Evolutionary conservation across 2,113 vertebrate species (phyloP), one percentile per base, ranked within the genome.

Genomic region (Emydocephalus ijimae): DNA sequence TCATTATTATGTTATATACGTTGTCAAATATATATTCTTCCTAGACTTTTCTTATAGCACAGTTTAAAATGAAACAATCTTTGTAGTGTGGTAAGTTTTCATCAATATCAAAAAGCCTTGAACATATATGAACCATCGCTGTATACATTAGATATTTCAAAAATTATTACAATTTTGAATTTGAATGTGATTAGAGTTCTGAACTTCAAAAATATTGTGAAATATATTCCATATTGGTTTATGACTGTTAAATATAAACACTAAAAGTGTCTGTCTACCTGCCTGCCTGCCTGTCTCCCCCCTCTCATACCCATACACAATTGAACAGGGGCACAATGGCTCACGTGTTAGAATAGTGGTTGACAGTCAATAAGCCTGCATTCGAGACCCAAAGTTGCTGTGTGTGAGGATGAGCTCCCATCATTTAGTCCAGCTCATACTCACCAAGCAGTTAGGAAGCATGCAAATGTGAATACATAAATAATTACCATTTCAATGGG

Each of bases 171-270:
- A 74, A n/a, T 34, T 20, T 29, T 54, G 29, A 54, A 24, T 85
- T 74, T 54, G 24, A 57, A 89, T 14, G 39, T 59, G 56, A 29
- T 89, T 89, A 59, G 14, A 61, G 20, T 29, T 89, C 21, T 59
- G 20, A 56, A 26, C 1, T 89, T 89, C 23, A 57, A 61, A 61
- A 90, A 55, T 34, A 15, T 39, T 95, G 95, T 96, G 94, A 97
- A 96, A 96, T 92, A 93, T 94, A 96, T 95, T 93, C 94, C 93
- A 96, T 93, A 96, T 95, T 94, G 88, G 94, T 91, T 96, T 59
- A 93, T 94, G 94, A 91, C 56, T 95, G 94, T 94, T 96, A 34
- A 74, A 74, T 69, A n/a, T 69, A 69, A 69, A 69, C 14, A 34
- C 29, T 74, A 18, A 74, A 74, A 74, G n/a, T 74, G 0, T 59